phyloP scores from a whole-genome alignment of 1,140 invertebrate species.

The Anoplolepis gracilipes region DNA sequence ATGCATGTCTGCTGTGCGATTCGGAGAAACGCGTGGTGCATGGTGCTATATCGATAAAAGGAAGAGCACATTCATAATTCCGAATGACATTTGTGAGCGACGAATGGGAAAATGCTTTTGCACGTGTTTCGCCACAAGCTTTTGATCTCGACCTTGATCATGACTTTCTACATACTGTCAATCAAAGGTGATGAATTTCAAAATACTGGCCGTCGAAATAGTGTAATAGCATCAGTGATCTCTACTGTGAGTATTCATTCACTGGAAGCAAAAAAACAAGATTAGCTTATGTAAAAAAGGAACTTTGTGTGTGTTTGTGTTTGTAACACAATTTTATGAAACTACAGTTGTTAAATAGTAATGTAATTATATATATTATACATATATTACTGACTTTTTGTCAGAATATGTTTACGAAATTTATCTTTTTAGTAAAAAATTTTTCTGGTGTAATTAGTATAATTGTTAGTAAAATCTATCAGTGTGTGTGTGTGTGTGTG shows the following conservation, averaged over 20 bases:
- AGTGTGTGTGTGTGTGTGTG: too few species aligned
- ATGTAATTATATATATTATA: constrained; percentile 5
- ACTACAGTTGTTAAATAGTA: neutral
- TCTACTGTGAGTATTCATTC: constrained; percentile 58
- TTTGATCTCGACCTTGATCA: constrained; percentile 19
- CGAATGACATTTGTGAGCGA: neutral
- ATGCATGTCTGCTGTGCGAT: constrained; percentile 46
- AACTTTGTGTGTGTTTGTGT: too few species aligned
- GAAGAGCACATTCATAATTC: constrained; percentile 15
- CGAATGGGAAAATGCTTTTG: constrained; percentile 52
- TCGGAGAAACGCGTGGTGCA: constrained; percentile 32
- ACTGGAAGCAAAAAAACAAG: neutral
- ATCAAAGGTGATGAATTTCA: constrained; percentile 10
- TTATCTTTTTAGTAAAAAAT: neutral
- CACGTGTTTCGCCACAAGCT: neutral
- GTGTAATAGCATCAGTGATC: neutral
- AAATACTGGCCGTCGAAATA: too few species aligned
- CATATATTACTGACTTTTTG: constrained; percentile 6
- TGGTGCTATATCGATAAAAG: constrained; percentile 29
- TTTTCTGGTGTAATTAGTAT: neutral
- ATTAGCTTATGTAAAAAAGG: neutral
- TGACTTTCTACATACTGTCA: neutral
- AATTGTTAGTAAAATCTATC: neutral
- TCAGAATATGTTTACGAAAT: constrained; percentile 5
- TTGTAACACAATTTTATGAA: neutral